Evolutionary conservation across 2,888 invertebrate species (phyloP).

Genomic region (Thymelicus acteon): DNA sequence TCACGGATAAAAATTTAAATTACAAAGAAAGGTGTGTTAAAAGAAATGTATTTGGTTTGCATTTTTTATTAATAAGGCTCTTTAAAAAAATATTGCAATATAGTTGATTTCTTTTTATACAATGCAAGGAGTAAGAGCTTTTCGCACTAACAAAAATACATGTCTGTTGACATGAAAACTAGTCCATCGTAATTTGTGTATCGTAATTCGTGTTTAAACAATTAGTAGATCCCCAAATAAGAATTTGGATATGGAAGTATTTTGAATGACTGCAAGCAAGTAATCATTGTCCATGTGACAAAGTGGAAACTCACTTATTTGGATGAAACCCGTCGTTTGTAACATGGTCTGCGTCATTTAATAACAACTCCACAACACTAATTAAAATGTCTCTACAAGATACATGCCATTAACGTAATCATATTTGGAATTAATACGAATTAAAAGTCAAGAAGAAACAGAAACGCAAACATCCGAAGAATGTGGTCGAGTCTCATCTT

Average conservation of each 20-base stretch:
- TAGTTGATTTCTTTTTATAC: too few relatives aligned
- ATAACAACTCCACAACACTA: not conserved
- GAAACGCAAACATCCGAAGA: slow-evolving; percentile 52
- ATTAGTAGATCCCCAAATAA: not conserved
- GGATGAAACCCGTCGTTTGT: slow-evolving; percentile 1
- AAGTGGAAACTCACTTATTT: slow-evolving; percentile 6
- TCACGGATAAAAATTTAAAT: too few relatives aligned
- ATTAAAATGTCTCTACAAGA: slow-evolving; percentile 16
- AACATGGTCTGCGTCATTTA: not conserved
- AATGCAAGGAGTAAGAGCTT: too few relatives aligned
- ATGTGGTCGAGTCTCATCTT: slow-evolving; percentile 62
- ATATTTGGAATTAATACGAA: not conserved
- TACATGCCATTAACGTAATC: not conserved
- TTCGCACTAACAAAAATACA: too few relatives aligned
- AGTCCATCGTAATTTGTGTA: too few relatives aligned
- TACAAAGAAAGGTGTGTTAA: too few relatives aligned
- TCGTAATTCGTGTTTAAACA: too few relatives aligned
- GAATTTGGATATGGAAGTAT: not conserved
- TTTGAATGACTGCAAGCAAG: not conserved
- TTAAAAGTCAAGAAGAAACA: not conserved
- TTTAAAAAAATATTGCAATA: too few relatives aligned
- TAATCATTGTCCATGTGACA: not conserved
- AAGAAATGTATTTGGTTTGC: too few relatives aligned
- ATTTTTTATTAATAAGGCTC: too few relatives aligned
- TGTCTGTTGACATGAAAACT: too few relatives aligned